phyloP scores from a whole-genome alignment of 1,140 invertebrate species.

The Rhagoletis zephyria region DNA sequence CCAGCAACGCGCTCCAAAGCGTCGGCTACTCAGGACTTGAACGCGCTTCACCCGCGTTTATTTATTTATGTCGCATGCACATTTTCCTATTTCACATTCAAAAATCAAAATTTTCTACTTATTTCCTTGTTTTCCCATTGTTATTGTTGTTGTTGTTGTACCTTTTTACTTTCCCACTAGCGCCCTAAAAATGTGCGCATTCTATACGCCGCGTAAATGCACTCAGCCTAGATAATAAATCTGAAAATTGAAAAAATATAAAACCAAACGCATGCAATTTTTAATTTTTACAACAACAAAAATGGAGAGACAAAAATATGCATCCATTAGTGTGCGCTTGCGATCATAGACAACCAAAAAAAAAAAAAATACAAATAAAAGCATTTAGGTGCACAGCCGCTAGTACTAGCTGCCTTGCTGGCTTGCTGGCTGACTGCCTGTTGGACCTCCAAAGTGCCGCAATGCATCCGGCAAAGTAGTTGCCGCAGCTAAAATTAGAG shows the following conservation, averaged over 20 bases:
- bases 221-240: constrained; percentile 40
- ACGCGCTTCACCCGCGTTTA: not conserved
- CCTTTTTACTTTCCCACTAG: not conserved
- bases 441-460: not conserved
- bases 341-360: not conserved
- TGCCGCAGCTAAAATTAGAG: constrained; percentile 29
- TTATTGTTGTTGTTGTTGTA: not conserved
- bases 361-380: not conserved
- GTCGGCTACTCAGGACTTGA: not conserved
- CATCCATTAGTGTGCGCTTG: constrained; percentile 38
- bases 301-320: not conserved
- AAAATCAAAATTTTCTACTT: constrained; percentile 1
- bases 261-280: constrained; percentile 37
- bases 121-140: not conserved
- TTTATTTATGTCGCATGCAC: not conserved
- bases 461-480: constrained; percentile 4
- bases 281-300: constrained; percentile 40
- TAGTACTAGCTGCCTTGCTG: no score
- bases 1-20: no score
- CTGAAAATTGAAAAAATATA: constrained; percentile 31
- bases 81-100: not conserved
- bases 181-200: not conserved
- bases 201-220: not conserved
- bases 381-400: not conserved
- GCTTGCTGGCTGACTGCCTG: not conserved